These are phyloP conservation scores for Acrocephalus arundinaceus DNA, from an alignment of 2,113 vertebrate genomes.

Conservation along the genomic window DNA sequence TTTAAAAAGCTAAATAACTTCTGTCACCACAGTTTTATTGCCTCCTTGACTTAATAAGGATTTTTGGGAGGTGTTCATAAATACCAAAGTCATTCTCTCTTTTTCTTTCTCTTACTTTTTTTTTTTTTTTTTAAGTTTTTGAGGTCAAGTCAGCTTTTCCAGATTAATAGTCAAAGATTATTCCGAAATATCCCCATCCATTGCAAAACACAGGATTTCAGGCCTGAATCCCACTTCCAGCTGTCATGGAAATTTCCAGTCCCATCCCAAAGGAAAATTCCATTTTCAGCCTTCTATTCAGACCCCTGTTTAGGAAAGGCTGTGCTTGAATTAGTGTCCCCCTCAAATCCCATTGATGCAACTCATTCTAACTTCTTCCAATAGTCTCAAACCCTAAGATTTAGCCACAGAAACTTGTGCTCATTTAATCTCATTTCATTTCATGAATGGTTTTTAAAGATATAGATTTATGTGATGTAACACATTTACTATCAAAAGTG, in stretches of 20 bases:
- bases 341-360: not conserved
- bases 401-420: not conserved
- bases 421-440: not conserved
- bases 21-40: not conserved
- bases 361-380: not conserved
- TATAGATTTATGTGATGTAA: not conserved
- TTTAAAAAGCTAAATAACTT: not conserved
- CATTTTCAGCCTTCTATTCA: constrained; percentile 13
- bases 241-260: constrained; percentile 50
- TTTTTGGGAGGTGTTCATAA: not conserved
- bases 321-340: not conserved
- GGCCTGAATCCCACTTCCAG: constrained; percentile 12
- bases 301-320: not conserved
- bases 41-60: not conserved
- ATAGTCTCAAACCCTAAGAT: not conserved
- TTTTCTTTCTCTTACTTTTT: not conserved
- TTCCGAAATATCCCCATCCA: constrained; percentile 1
- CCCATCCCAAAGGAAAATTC: constrained; percentile 31
- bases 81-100: not conserved
- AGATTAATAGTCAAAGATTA: constrained; percentile 25
- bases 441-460: not conserved
- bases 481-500: not conserved
- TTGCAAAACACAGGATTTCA: constrained; percentile 16
- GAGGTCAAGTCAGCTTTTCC: constrained; percentile 37
- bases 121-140: not conserved